Conservation (phyloP, 2,113 vertebrate genomes). For the Propithecus coquereli region DNA sequence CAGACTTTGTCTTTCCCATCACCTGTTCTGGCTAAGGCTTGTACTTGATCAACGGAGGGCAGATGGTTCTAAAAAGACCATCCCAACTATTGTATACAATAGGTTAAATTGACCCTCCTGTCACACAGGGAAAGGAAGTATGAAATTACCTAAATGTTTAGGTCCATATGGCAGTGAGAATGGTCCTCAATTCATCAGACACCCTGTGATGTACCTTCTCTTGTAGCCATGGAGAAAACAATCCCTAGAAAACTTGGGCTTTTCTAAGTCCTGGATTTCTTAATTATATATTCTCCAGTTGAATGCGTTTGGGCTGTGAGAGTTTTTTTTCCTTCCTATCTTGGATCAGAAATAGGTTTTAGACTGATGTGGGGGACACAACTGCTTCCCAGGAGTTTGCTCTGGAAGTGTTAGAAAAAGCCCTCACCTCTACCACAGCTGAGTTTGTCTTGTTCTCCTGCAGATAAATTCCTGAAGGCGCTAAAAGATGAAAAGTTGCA, state of each 20-base stretch:
- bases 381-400: background rate
- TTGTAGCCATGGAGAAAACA: background rate
- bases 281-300: background rate
- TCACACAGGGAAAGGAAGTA: background rate
- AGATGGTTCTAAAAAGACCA: constrained; percentile 2
- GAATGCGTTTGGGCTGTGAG: background rate
- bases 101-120: background rate
- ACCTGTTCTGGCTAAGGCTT: background rate
- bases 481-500: constrained; percentile 82
- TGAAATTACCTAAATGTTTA: background rate
- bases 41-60: background rate
- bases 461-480: constrained; percentile 83
- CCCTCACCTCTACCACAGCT: background rate
- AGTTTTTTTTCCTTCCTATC: background rate
- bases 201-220: background rate
- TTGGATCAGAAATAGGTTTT: background rate
- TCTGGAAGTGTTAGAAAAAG: background rate
- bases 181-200: background rate
- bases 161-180: background rate
- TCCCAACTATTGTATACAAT: background rate
- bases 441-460: constrained; percentile 54
- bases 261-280: background rate
- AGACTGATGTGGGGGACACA: background rate
- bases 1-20: background rate
- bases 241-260: background rate